Evolutionary conservation across 2,113 vertebrate genomes (phyloP), one percentile per base, ranked within the genome.

Genomic region (Trachemys scripta): DNA sequence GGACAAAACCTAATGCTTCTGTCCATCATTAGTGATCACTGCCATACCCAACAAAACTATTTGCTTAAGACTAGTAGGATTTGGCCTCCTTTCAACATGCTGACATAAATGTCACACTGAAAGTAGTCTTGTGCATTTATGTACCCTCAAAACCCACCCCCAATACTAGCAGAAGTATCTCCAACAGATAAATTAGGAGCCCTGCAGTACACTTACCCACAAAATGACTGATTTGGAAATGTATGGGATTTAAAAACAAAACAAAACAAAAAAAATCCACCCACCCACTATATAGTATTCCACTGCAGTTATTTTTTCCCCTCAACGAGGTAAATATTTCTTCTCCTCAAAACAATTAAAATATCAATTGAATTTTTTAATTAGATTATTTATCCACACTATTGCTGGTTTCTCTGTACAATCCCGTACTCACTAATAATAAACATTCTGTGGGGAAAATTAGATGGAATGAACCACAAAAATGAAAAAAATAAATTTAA

Each of bases 401-500:
- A 80, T 87, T 85, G 38, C 51, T 93, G 93, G 5, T 88, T 91
- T 95, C 56, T 93, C 93, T 62, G 24, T 93, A 54, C 53, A 92
- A 5, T 80, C 8, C 25, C 0, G 0, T 19, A 10, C 81, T 90
- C 45, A 35, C 10, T 51, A 72, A 94, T 97, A 95, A 94, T 54
- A 96, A 94, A 92, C 10, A 87, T 82, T 59, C 35, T 78, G 53
- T 25, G 56, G 81, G 81, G 56, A 83, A 96, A 97, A 90, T 87
- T 79, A 93, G 83, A 59, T 94, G 69, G 59, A 86, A 95, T 96
- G 53, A 49, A 89, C 53, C 75, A 93, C n/a, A 95, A 87, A 96
- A 94, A 85, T 13, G 79, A 85, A 80, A 96, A 62, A 93, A 95
- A 90, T 49, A 49, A 24, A 57, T 72, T 35, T 59, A 82, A 93